Evolutionary conservation across 2,888 invertebrate species (phyloP).

Genomic region (Diarsia brunnea): DNA sequence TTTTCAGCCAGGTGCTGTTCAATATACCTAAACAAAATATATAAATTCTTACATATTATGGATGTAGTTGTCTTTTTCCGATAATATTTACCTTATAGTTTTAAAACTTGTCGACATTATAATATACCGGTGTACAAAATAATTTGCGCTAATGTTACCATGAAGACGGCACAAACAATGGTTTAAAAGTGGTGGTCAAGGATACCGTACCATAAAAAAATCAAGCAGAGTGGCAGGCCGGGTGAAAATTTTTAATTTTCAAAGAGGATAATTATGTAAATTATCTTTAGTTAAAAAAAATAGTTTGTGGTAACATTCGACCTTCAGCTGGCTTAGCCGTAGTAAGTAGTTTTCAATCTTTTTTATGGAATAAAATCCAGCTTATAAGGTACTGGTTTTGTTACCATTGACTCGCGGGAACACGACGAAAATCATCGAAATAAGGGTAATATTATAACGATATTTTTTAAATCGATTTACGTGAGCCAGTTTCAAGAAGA

Average conservation of each 20-base stretch:
- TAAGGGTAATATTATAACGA: neutral
- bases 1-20: conserved; percentile 18
- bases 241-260: neutral
- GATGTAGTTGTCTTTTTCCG: neutral
- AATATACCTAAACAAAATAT: neutral
- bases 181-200: neutral
- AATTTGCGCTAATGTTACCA: conserved; percentile 18
- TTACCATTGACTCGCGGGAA: neutral
- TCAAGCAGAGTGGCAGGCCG: neutral
- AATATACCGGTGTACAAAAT: conserved; percentile 35
- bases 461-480: neutral
- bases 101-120: neutral
- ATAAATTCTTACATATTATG: neutral
- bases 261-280: neutral
- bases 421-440: neutral
- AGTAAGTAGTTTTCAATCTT: neutral
- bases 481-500: neutral
- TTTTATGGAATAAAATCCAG: neutral
- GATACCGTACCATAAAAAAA: neutral
- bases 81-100: conserved; percentile 15
- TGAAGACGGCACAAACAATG: neutral
- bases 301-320: neutral
- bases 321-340: neutral
- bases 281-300: neutral
- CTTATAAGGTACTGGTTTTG: neutral